A percentile compares a stretch with the other conserved stretches of the same genome.
Conservation (phyloP, 1,140 invertebrate species). For the Tigriopus japonicus region DNA sequence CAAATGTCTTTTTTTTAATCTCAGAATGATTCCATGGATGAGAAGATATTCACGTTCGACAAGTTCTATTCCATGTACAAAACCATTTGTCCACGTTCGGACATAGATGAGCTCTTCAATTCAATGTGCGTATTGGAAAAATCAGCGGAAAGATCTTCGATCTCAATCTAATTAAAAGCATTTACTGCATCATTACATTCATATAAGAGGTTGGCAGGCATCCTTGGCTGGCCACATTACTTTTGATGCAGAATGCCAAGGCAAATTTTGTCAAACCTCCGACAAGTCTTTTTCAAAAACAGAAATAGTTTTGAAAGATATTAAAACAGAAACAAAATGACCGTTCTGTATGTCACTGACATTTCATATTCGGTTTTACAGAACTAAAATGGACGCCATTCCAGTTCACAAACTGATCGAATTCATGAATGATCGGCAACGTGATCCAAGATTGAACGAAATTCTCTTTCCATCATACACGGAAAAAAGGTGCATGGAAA, state of each 20-base stretch:
- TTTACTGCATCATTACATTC: no score
- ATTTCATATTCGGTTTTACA: slow-evolving; percentile 28
- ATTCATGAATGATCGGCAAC: slow-evolving; percentile 94
- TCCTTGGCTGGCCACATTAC: no score
- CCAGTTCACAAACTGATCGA: slow-evolving; percentile 70
- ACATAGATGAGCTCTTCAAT: slow-evolving; percentile 95
- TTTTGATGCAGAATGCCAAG: no score
- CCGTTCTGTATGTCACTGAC: no score
- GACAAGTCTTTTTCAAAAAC: no score
- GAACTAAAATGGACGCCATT: slow-evolving; percentile 69
- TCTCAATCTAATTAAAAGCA: neutral
- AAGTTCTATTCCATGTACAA: slow-evolving; percentile 97
- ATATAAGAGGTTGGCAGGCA: no score
- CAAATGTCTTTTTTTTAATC: slow-evolving; percentile 16
- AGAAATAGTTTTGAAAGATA: no score
- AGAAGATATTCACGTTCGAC: slow-evolving; percentile 87
- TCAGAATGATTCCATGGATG: slow-evolving; percentile 81
- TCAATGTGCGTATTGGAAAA: slow-evolving; percentile 72
- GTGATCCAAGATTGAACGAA: slow-evolving; percentile 95
- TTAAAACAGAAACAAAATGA: no score
- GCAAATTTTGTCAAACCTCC: no score
- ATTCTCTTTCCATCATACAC: slow-evolving; percentile 96
- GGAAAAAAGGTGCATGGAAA: slow-evolving; percentile 74
- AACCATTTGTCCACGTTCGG: slow-evolving; percentile 95
- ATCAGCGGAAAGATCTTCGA: neutral